Evolutionary conservation across 2,113 vertebrate genomes (phyloP).

Genomic region (Sus scrofa): DNA sequence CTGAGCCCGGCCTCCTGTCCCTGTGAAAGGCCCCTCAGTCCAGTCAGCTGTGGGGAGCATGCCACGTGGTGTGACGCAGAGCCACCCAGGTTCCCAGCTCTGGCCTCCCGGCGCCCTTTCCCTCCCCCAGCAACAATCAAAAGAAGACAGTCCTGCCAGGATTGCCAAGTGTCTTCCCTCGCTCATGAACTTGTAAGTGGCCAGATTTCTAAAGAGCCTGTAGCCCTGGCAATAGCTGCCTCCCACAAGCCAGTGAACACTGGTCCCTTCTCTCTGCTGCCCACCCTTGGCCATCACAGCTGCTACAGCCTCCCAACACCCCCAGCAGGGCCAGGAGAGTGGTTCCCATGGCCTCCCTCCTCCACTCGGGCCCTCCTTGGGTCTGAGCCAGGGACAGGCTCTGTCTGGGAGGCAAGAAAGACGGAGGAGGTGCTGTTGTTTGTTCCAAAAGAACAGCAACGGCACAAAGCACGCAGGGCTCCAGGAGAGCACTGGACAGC

Average conservation of each 20-base stretch:
- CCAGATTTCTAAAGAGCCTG: background rate
- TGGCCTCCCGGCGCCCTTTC: background rate
- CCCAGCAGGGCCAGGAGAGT: background rate
- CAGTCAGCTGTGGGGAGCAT: background rate
- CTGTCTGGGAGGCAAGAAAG: background rate
- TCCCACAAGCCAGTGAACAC: background rate
- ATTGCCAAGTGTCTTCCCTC: background rate
- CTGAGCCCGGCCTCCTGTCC: background rate
- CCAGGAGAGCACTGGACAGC: background rate
- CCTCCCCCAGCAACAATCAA: background rate
- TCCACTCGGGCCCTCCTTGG: background rate
- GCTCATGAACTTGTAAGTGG: background rate
- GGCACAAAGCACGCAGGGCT: background rate
- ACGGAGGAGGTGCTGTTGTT: background rate
- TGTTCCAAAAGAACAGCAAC: background rate
- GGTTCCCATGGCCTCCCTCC: background rate
- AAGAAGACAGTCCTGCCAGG: background rate
- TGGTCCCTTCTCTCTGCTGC: background rate
- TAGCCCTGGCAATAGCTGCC: background rate
- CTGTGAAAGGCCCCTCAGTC: fast-evolving
- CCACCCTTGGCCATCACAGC: background rate
- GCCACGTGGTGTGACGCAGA: fast-evolving
- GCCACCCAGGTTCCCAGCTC: background rate
- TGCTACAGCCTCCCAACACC: background rate
- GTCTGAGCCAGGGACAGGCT: conserved; percentile 11